Evolutionary conservation across 1,140 invertebrate genomes (phyloP), one percentile per base, ranked within the genome.

Genomic region (Apis dorsata): DNA sequence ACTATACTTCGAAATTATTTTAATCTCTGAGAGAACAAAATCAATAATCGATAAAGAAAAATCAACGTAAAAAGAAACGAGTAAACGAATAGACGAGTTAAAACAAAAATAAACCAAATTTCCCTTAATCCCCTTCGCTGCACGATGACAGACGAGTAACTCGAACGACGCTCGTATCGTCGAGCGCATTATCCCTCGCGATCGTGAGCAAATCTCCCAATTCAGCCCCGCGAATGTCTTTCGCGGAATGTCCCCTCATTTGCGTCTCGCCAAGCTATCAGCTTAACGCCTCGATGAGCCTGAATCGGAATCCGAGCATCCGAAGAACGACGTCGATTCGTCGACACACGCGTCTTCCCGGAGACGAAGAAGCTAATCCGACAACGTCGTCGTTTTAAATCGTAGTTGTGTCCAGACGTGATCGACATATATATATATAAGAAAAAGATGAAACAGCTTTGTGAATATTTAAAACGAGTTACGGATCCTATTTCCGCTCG

Each of bases 181-280:
- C 68, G 81, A 78, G 76, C 63, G 79, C 84, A 88, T 89, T 90
- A 90, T 90, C 86, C 82, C 59, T 57, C 82, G 80, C 86, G 85
- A 88, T 68, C 34, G 19, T 88, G 77, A 72, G 80, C 77, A 85
- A 86, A 87, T 88, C 86, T 76, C 68, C 84, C 78, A 15, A 79
- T 90, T 87, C 86, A 85, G 71, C 79, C 65, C 71, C 69, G 44
- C 71, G 74, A 80, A 34, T 73, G 80, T 86, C 80, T 87, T 85
- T 85, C 57, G 79, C 68, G 78, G 68, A 68, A 44, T 66, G 75
- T 24, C 55, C 80, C 34, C 85, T 88, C 87, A 81, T 88, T 88
- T 88, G 68, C 87, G 81, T 86, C 76, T 79, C 57, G 81, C 74
- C 73, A 76, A 81, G 84, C 83, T 88, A 88, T 88, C 84, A 60